Base-by-base conservation (phyloP, 2,113 vertebrate species). In the Neogale vison region DNA sequence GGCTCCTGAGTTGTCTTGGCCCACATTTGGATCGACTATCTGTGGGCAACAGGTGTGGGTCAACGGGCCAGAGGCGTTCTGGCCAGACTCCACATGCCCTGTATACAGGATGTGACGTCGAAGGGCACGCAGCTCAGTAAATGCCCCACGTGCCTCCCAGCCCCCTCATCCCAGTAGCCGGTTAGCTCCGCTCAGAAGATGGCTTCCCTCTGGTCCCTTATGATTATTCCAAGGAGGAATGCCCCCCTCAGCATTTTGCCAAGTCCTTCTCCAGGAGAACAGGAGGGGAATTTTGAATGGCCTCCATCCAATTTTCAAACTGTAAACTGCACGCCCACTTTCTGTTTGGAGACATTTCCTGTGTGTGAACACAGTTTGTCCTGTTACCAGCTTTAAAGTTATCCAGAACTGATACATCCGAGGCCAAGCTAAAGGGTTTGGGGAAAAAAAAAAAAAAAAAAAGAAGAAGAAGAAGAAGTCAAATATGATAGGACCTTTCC, bases 321-420 rank as follows among this genome's bases (percentile, higher is more conserved):
- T 36, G n/a, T 74, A 87, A 97, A 81, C 88, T 57, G 11, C 83
- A 93, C 34, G 18, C 97, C 87, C 80, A 93, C 96, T 95, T 97
- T 91, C 84, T 96, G 89, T 76, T 93, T 90, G 87, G 95, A 93
- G 96, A 92, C 13, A 69, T 57, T 95, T 97, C 95, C 96, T 95
- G 87, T 71, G 92, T 92, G 92, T 95, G 96, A 93, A 97, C 86
- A 96, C 90, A 97, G 90, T 74, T 87, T 95, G 86, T 95, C 96
- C 96, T 95, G 31, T 80, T 74, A 93, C 92, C 57, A 69, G 86
- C 96, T 95, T 92, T 87, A 42, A 98, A 92, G 92, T 93, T 86
- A 92, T n/a, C 61, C 79, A 90, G 90, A 97, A 89, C 79, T 29
- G 82, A 97, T 93, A 83, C 0, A 95, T 74, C 72, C 3, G 1